Evolutionary conservation across 2,888 invertebrate genomes (phyloP), one percentile per base, ranked within the genome.

Genomic region (Pachymerium ferrugineum): DNA sequence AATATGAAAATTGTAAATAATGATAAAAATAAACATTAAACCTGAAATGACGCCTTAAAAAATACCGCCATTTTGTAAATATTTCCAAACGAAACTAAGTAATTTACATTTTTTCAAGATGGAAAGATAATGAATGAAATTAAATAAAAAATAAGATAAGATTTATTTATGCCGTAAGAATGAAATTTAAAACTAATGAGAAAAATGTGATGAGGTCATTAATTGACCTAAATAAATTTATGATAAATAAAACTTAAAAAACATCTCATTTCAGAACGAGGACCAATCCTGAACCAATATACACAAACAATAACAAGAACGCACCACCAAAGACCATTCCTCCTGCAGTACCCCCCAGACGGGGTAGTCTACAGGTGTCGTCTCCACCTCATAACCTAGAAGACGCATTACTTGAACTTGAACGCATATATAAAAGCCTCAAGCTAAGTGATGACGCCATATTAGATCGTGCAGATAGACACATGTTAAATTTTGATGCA

Each of bases 341-440:
- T 19, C 73, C 73, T 3, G 67, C 73, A 0, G 30, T 68, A 22
- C 73, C 73, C 12, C 73, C 73, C 2, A 33, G 73, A 19, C 67
- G 73, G 8, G 62, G 68, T 14, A 73, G 73, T 31, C 47, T 68
- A 0, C 73, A 71, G 10, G 12, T 69, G 22, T 8, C 30, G 16
- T 28, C 69, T 19, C 30, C 71, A n/a, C 54, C 75, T 76, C 29
- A 75, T 67, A 77, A 76, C 69, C 79, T 78, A 78, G 77, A 75
- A 33, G 93, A 94, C 80, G 94, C 94, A 73, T 86, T 95, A 28
- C 90, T 90, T 79, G 95, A 95, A 83, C 83, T 95, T 74, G 94
- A 95, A 85, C 90, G 91, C n/a, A 94, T 95, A 80, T 82, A 81
- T 76, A 92, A 93, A 80, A 93, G 92, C 79, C 85, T 95, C 74